phyloP scores from a whole-genome alignment of 2,113 vertebrate genomes.

The Leucosticte australis region DNA sequence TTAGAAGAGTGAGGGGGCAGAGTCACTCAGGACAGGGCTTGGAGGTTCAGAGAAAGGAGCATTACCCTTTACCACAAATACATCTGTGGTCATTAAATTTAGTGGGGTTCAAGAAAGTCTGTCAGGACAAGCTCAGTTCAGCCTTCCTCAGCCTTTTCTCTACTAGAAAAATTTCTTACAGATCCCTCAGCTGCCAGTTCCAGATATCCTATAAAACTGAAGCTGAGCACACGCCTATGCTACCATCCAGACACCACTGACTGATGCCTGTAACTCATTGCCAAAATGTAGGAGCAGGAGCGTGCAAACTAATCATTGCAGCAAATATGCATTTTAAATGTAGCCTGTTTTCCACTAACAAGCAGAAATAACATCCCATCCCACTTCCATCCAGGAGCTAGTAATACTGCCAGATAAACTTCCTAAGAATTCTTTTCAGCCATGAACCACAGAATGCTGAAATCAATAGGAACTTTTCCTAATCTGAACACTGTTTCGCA shows the following conservation, averaged over 20 bases:
- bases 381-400: background rate
- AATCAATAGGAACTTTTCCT: background rate
- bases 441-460: background rate
- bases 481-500: background rate
- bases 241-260: background rate
- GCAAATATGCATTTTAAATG: background rate
- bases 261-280: background rate
- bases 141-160: background rate
- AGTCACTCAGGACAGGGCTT: background rate
- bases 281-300: background rate
- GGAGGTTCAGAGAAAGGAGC: background rate
- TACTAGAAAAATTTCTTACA: background rate
- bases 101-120: slow-evolving; percentile 4
- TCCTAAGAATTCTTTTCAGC: background rate
- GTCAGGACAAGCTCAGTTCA: background rate
- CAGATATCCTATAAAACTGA: background rate
- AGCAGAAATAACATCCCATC: background rate
- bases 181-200: background rate
- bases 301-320: background rate
- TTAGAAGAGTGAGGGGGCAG: background rate
- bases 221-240: background rate
- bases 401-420: background rate
- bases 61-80: background rate
- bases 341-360: background rate
- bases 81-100: background rate